Evolutionary conservation across 2,113 vertebrate genomes (phyloP), one percentile per base, ranked within the genome.

Genomic region (Daboia siamensis): DNA sequence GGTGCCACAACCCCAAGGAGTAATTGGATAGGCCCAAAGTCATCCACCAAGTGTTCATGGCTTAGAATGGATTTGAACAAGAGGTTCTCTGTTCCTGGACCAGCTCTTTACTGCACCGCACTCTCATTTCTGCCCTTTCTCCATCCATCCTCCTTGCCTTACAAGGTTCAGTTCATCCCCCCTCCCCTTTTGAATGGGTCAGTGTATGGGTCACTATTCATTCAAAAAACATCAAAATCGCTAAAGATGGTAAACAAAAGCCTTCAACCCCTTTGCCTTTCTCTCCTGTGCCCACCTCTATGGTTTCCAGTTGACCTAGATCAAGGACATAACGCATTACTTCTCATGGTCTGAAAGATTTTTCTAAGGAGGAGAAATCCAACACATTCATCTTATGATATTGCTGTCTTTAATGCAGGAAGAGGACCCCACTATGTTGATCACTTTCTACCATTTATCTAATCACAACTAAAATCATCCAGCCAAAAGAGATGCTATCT

Each of bases 401-500:
- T 17, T 5, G 23, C 33, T 23, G 52, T 91, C 93, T 93, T 88
- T 89, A 20, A 46, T 7, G 90, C 90, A 12, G 13, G 85, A 51
- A 88, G 61, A 1, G 2, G 0, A 51, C 80, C 54, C 0, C 57
- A 91, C 91, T 90, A 56, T 55, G 85, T 2, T 33, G 6, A n/a
- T 44, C 0, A 0, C 39, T 29, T 39, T 94, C 17, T 26, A 92
- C 93, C 2, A 7, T 93, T 91, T 17, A 5, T 94, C 93, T 93
- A 88, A 80, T 90, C 87, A 91, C 9, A 90, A 46, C 93, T 84
- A 94, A 87, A 86, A 26, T 48, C 13, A 74, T 92, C 90, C 1
- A 85, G 74, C 87, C 88, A 56, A 91, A 95, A 90, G 89, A 95
- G 92, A 94, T 88, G 90, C 44, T 92, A 90, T 0, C 91, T 95